phyloP scores from a whole-genome alignment of 2,888 invertebrate genomes.

The Drosophila conformis region DNA sequence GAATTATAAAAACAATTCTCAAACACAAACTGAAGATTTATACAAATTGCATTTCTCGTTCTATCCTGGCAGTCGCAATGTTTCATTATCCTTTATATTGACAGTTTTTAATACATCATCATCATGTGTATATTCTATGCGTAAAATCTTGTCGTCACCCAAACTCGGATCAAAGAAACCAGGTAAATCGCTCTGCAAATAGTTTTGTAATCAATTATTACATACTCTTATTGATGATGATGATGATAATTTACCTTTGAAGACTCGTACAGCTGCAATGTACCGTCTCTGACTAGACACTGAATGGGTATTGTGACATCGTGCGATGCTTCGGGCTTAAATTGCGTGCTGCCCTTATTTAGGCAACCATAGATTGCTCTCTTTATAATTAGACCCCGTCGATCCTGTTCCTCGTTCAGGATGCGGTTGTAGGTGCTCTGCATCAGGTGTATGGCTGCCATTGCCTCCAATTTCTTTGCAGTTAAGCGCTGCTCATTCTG shows the following conservation, averaged over 20 bases:
- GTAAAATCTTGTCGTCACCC: constrained; percentile 95
- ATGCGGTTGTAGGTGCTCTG: constrained; percentile 94
- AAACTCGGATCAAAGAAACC: constrained; percentile 98
- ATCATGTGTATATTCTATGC: constrained; percentile 94
- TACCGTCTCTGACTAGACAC: constrained; percentile 96
- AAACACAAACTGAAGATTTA: constrained; percentile 76
- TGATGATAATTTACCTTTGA: constrained; percentile 89
- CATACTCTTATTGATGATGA: not conserved
- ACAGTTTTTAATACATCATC: constrained; percentile 92
- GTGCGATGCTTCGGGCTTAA: constrained; percentile 86
- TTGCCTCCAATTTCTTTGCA: constrained; percentile 93
- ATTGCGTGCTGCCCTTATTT: constrained; percentile 77
- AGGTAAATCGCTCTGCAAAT: constrained; percentile 93
- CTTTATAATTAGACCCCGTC: constrained; percentile 93
- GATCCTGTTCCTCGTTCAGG: constrained; percentile 91
- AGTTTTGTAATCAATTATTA: constrained; percentile 21
- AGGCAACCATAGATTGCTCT: constrained; percentile 93
- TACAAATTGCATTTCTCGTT: constrained; percentile 47
- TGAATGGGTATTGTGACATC: constrained; percentile 98
- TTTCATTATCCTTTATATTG: constrained; percentile 91
- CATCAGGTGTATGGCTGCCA: constrained; percentile 95
- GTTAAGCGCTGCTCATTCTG: constrained; percentile 90
- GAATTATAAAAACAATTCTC: constrained; percentile 63
- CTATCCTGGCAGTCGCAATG: constrained; percentile 88
- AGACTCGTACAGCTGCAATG: constrained; percentile 92